A percentile compares a stretch with the other conserved stretches of the same genome.
Conservation (phyloP, 2,113 vertebrate genomes). For the Panthera leo region DNA sequence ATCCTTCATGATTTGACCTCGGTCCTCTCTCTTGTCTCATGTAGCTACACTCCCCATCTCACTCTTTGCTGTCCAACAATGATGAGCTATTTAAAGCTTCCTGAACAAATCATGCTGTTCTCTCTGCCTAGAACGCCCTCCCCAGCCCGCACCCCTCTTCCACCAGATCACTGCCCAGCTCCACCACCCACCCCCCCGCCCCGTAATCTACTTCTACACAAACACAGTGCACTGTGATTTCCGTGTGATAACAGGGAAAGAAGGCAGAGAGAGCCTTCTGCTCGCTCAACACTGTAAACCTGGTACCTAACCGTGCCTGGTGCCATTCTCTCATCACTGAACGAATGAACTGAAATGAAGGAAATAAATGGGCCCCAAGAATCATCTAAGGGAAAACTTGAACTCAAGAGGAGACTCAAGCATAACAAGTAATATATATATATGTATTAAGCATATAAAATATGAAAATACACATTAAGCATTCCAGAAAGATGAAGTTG, state of each 20-base stretch:
- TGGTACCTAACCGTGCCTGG: background rate
- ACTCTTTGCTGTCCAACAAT: constrained; percentile 53
- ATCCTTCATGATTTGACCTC: constrained; percentile 19
- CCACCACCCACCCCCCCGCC: background rate
- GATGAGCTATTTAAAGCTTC: constrained; percentile 65
- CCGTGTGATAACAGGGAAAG: background rate
- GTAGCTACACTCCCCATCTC: background rate
- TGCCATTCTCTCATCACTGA: background rate
- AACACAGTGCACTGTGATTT: background rate
- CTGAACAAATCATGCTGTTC: constrained; percentile 16
- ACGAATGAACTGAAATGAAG: background rate
- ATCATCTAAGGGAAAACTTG: constrained; percentile 18
- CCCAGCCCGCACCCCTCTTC: background rate
- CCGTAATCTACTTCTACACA: background rate
- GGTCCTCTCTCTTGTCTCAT: background rate
- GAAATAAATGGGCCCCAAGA: constrained; percentile 24
- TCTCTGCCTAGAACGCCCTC: background rate
- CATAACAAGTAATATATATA: constrained; percentile 4
- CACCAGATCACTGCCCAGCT: background rate
- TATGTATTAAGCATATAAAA: background rate
- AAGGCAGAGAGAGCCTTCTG: background rate
- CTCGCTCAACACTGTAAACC: background rate
- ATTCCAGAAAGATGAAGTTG: constrained; percentile 32
- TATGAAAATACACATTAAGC: background rate
- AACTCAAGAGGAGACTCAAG: constrained; percentile 34